Evolutionary conservation across 2,888 invertebrate genomes (phyloP).

Genomic region (Osmoderma eremita): DNA sequence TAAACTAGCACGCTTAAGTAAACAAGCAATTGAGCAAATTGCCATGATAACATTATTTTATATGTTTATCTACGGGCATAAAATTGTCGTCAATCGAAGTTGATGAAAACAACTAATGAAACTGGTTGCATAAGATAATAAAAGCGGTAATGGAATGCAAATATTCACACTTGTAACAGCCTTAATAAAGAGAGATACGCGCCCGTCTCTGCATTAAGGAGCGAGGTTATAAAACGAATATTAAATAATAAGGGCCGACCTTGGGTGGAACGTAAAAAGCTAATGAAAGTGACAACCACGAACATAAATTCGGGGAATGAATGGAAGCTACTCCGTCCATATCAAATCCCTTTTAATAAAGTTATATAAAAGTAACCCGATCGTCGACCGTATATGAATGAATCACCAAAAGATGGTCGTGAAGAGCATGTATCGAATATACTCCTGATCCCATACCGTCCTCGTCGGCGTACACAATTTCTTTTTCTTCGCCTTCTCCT

Average conservation of each 20-base stretch:
- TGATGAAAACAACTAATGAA: constrained; percentile 4
- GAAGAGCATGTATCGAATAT: constrained; percentile 36
- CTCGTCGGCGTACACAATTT: constrained; percentile 24
- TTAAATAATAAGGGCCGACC: constrained; percentile 31
- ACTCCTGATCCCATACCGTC: constrained; percentile 13
- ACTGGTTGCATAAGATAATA: constrained; percentile 5
- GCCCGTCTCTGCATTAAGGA: constrained; percentile 7
- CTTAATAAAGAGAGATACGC: constrained; percentile 13
- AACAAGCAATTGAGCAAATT: no score
- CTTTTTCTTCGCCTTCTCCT: background rate
- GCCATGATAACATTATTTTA: no score
- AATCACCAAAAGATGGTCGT: constrained; percentile 32
- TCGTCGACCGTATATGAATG: constrained; percentile 38
- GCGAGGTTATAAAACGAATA: constrained; percentile 18
- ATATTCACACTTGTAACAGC: constrained; percentile 13
- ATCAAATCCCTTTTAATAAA: constrained; percentile 44
- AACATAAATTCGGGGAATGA: constrained; percentile 43
- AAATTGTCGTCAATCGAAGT: background rate
- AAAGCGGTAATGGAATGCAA: constrained; percentile 13
- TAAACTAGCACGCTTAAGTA: no score
- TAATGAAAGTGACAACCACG: constrained; percentile 45
- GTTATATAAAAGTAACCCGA: constrained; percentile 43
- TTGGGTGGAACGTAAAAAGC: constrained; percentile 35
- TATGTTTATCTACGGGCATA: background rate
- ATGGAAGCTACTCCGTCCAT: constrained; percentile 39